A percentile compares a stretch with the other conserved stretches of the same genome.
phyloP scores from a whole-genome alignment of 2,888 invertebrate genomes.

The Agrochola circellaris region DNA sequence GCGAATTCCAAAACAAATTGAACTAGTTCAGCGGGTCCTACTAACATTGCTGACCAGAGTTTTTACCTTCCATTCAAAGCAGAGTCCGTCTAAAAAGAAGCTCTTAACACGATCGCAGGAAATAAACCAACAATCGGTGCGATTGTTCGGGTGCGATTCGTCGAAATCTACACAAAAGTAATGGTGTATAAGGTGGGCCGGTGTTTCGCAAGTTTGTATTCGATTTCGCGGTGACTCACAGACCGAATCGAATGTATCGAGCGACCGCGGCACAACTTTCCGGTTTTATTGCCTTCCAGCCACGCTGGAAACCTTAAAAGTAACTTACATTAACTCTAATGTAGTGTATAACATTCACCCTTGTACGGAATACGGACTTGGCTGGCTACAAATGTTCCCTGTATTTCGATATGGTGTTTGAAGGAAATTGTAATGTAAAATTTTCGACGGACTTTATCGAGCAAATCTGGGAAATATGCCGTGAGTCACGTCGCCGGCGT shows the following conservation, averaged over 20 bases:
- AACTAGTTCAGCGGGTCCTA: conserved; percentile 46
- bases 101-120: conserved; percentile 66
- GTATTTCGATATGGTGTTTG: conserved; percentile 58
- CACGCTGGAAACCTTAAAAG: conserved; percentile 79
- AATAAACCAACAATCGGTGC: conserved; percentile 69
- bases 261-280: conserved; percentile 71
- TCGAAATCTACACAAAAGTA: conserved; percentile 70
- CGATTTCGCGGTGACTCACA: conserved; percentile 79
- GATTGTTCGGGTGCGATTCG: conserved; percentile 62
- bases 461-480: conserved; percentile 51
- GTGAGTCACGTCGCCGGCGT: conserved; percentile 52
- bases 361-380: conserved; percentile 44
- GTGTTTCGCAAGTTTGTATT: conserved; percentile 78
- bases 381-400: conserved; percentile 48
- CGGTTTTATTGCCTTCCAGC: conserved; percentile 77
- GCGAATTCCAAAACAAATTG: conserved; percentile 50
- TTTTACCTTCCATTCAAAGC: conserved; percentile 62
- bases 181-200: conserved; percentile 68
- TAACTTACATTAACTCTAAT: conserved; percentile 72
- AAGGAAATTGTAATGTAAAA: conserved; percentile 55
- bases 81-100: conserved; percentile 53
- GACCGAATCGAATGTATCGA: conserved; percentile 77
- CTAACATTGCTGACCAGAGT: conserved; percentile 53
- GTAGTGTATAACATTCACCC: conserved; percentile 59
- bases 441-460: conserved; percentile 52